phyloP scores from a whole-genome alignment of 2,797 vertebrate species.

The Coregonus sp. region DNA sequence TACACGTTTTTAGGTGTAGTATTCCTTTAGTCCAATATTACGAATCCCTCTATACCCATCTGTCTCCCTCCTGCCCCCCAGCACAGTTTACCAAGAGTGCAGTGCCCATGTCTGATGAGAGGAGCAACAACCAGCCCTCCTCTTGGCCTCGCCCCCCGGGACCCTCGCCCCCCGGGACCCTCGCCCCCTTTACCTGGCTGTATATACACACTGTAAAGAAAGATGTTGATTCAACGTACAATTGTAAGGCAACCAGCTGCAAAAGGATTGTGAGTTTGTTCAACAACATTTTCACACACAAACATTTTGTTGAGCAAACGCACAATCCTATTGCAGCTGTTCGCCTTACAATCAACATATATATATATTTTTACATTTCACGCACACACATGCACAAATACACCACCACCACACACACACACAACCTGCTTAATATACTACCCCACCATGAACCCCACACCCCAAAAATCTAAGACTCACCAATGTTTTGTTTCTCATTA shows the following conservation, averaged over 20 bases:
- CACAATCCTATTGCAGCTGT: no score
- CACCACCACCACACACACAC: not conserved
- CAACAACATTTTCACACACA: no score
- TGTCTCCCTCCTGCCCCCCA: not conserved
- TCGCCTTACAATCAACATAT: no score
- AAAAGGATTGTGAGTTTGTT: no score
- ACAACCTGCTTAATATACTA: not conserved
- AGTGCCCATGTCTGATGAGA: conserved; percentile 11
- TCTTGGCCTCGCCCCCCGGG: not conserved
- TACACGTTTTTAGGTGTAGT: no score
- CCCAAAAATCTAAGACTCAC: not conserved
- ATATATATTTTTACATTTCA: no score
- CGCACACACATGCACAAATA: not conserved
- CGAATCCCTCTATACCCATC: not conserved
- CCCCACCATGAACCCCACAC: not conserved
- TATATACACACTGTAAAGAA: not conserved
- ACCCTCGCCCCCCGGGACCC: not conserved
- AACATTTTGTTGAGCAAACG: no score
- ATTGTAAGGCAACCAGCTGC: no score
- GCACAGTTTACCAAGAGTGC: conserved; percentile 2
- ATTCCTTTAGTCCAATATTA: no score
- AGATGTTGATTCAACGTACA: no score
- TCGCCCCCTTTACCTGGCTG: not conserved
- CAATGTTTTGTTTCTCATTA: not conserved
- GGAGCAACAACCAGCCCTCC: not conserved